Evolutionary conservation across 2,797 vertebrate species (phyloP), one percentile per base, ranked within the genome.

Genomic region (Euthynnus affinis): DNA sequence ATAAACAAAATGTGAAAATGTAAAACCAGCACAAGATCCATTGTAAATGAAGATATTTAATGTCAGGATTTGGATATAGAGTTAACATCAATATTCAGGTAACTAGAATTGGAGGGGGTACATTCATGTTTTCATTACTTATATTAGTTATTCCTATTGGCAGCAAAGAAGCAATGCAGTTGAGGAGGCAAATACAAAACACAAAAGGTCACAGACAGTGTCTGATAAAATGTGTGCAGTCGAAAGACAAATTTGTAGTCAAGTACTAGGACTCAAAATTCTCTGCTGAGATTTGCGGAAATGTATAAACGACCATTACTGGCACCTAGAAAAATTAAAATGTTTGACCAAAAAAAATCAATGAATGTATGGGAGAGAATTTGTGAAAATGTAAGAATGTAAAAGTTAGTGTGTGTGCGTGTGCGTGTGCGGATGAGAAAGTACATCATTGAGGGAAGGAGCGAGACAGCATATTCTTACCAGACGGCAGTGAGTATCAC

Each of bases 401-500:
- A 32, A 29, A 6, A 32, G 29, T 32, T 5, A 32, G 29, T 37
- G 34, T 37, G 9, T 37, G 34, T 9, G 34, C 32, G 32, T 34
- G 32, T 34, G 32, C 8, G 32, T 63, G 22, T 7, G 10, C 32
- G n/a, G 18, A 34, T 37, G 34, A 10, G 15, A 20, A 25, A 10
- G 2, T 58, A 12, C 12, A 13, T 40, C 37, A 40, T 3, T 15
- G 5, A 20, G 29, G 8, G 13, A 34, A 14, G 5, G 17, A 8
- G 18, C 1, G 20, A 32, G 5, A 57, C 2, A 57, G 27, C 57
- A 6, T 15, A 1, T 27, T 23, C 96, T 96, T 90, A 98, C 97
- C 8, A 63, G 25, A 71, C 86, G 58, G 61, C 97, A 98, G 17
- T 74, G 0, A 15, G 4, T 77, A 55, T 91, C 81, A 84, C 97